Evolutionary conservation across 2,113 vertebrate genomes (phyloP).

Genomic region (Malurus elegans): DNA sequence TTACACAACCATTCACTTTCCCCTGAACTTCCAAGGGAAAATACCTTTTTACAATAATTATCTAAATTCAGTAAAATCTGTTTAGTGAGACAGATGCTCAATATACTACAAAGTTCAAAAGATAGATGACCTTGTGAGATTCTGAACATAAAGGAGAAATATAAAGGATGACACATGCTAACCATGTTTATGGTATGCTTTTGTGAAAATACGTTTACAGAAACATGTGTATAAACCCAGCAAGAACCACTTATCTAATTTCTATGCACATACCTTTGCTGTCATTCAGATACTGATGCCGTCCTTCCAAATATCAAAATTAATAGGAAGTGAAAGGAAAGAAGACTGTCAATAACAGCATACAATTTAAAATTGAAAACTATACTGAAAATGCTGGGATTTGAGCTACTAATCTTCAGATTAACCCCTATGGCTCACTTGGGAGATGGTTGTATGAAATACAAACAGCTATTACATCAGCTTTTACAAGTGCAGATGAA

Average conservation of each 20-base stretch:
- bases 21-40: background rate
- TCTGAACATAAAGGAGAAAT: background rate
- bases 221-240: background rate
- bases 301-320: background rate
- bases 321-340: background rate
- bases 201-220: background rate
- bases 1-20: background rate
- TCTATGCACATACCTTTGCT: background rate
- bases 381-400: constrained; percentile 10
- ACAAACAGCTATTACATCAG: constrained; percentile 33
- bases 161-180: background rate
- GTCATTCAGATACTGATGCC: background rate
- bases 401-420: constrained; percentile 52
- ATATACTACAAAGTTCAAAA: background rate
- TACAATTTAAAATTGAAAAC: constrained; percentile 32
- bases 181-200: background rate
- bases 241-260: background rate
- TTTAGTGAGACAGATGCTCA: background rate
- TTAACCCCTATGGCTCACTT: constrained; percentile 30
- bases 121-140: background rate
- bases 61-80: background rate
- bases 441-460: constrained; percentile 15
- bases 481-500: constrained; percentile 50
- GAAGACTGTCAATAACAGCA: background rate
- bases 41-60: background rate